Base-by-base conservation (phyloP, 1,140 invertebrate species). In the Drosophila kepulauana region DNA sequence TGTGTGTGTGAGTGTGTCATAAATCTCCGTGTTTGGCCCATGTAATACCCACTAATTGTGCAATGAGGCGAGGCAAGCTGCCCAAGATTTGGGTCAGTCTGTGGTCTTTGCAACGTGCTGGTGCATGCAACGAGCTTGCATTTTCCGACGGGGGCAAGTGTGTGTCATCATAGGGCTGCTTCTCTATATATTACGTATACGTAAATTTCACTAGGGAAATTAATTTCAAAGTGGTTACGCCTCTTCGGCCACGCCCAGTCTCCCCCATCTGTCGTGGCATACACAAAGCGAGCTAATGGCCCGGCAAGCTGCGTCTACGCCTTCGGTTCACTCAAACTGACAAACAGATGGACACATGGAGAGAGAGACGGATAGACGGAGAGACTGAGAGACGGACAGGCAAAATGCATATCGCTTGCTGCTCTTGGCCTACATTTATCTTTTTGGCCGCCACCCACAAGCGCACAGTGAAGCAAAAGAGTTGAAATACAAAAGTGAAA, bases 151-250 rank as follows among this genome's bases (percentile, higher is more conserved):
- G 30, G 30, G 10, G n/a, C 16, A 28, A 38, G 15, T 66, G 52
- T 66, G 52, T 41, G 49, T 52, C 30, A 28, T 45, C n/a, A 20
- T 15, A 10, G 3, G 5, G 38, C 51, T 8, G 5, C 30, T 30
- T 63, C 20, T 25, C 20, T 25, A 3, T 11, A 49, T 38, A 62
- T 74, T 61, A 74, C 56, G 65, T 64, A 51, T 71, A 75, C 65
- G 61, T 71, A 71, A 71, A 72, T 72, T 76, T 66, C 74, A 46
- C 74, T 66, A 38, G 74, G 74, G 69, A 76, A 76, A 76, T 76
- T 76, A 72, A 76, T 76, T 73, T 76, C 51, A 66, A 72, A 72
- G 61, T 72, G 69, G 61, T 54, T 59, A 54, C 74, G 45, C 73
- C 67, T 20, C 5, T 10, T 54, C 20, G 20, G 35, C 3, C 30